These are phyloP conservation scores for Pelmatolapia mariae DNA, from an alignment of 2,113 vertebrate species.

Conservation along the genomic window DNA sequence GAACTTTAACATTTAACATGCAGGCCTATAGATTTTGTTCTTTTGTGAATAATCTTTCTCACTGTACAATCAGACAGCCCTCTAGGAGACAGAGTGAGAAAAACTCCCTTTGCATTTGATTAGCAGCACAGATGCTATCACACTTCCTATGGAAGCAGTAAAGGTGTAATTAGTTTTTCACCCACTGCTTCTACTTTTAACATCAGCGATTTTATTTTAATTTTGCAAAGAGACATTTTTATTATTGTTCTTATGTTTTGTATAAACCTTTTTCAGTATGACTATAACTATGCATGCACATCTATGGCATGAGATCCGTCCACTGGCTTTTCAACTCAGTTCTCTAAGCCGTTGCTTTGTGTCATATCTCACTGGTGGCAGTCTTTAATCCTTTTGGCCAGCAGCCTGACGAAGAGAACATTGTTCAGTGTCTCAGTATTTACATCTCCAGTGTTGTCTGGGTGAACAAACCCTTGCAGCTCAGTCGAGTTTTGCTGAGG, in stretches of 20 bases:
- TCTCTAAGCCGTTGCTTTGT: neutral
- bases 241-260: neutral
- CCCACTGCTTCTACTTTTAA: neutral
- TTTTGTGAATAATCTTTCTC: neutral
- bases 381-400: neutral
- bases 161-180: neutral
- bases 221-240: neutral
- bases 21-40: neutral
- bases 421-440: neutral
- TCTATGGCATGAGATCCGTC: neutral
- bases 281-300: neutral
- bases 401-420: neutral
- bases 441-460: neutral
- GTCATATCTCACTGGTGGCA: neutral
- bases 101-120: neutral
- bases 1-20: neutral
- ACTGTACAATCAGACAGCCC: neutral
- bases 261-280: neutral
- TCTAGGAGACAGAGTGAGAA: neutral
- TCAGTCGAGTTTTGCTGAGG: neutral
- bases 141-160: neutral
- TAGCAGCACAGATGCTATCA: neutral
- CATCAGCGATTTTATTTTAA: neutral
- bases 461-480: neutral
- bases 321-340: neutral